phyloP scores from a whole-genome alignment of 2,888 invertebrate species.

The Drosophila nr. perissopoda region DNA sequence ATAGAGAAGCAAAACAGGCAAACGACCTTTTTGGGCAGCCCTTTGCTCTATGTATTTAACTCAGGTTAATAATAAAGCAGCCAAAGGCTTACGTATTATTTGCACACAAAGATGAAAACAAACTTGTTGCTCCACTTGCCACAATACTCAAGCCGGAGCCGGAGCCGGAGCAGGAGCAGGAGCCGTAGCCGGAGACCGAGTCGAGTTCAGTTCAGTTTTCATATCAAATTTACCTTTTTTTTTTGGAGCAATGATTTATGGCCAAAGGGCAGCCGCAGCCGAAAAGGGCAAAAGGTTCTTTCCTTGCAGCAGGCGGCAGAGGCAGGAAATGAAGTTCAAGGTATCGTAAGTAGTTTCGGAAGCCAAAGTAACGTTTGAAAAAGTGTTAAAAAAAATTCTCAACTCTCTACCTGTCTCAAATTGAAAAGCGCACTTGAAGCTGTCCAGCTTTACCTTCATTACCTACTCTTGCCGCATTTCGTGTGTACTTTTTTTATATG shows the following conservation, averaged over 20 bases:
- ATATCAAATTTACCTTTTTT: conserved; percentile 67
- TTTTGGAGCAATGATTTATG: conserved; percentile 74
- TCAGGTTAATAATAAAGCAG: conserved; percentile 76
- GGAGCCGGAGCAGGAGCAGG: not conserved
- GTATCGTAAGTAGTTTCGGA: conserved; percentile 80
- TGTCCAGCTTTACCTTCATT: conserved; percentile 48
- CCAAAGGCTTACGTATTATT: conserved; percentile 71
- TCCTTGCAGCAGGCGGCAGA: conserved; percentile 6
- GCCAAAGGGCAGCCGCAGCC: conserved; percentile 64
- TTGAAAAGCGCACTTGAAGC: conserved; percentile 80
- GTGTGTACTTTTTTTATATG: not conserved
- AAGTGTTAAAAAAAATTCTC: conserved; percentile 70
- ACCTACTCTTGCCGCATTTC: conserved; percentile 7
- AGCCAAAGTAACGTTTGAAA: conserved; percentile 55
- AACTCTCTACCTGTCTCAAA: conserved; percentile 75
- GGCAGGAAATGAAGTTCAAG: conserved; percentile 79
- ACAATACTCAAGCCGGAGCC: not conserved
- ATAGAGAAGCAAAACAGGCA: conserved; percentile 11
- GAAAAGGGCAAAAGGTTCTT: conserved; percentile 32
- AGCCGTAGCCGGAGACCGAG: not conserved
- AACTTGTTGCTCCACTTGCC: conserved; percentile 72
- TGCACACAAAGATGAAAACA: conserved; percentile 77
- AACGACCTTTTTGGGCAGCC: conserved; percentile 55
- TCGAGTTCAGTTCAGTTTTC: conserved; percentile 44
- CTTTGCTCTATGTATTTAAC: conserved; percentile 68